Evolutionary conservation across 2,797 vertebrate species (phyloP).

Genomic region (Gorsachius magnificus): DNA sequence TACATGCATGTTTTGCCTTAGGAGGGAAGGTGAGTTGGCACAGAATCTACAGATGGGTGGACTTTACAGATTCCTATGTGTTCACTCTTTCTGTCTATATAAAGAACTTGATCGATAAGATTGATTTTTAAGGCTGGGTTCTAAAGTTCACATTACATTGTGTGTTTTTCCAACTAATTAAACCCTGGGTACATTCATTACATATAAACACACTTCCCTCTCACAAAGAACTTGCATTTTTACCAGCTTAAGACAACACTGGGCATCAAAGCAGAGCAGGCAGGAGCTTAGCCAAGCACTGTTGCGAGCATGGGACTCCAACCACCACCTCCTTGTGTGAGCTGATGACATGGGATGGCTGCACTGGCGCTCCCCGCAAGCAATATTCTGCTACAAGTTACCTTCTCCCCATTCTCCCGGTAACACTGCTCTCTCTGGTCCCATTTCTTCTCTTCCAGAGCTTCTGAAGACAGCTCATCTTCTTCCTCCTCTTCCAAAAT

Average conservation of each 20-base stretch:
- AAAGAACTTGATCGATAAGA: neutral
- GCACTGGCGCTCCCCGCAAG: neutral
- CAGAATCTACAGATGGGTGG: neutral
- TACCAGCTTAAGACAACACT: neutral
- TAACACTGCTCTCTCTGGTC: neutral
- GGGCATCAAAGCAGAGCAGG: neutral
- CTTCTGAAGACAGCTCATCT: slow-evolving; percentile 85
- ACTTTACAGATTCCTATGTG: neutral
- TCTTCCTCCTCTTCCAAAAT: slow-evolving; percentile 96
- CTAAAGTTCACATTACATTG: neutral
- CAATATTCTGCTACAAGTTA: neutral
- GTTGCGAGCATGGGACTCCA: neutral
- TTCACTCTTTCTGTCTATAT: neutral
- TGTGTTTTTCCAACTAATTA: slow-evolving; percentile 28
- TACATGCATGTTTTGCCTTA: neutral
- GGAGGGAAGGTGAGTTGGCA: neutral
- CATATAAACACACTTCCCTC: neutral
- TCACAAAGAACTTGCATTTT: neutral
- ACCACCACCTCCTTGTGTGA: neutral
- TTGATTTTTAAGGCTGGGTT: neutral
- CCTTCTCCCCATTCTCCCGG: slow-evolving; percentile 77
- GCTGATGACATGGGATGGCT: slow-evolving; percentile 58
- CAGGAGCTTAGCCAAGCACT: neutral
- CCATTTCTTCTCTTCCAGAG: slow-evolving; percentile 68
- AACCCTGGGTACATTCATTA: neutral